These are phyloP conservation scores for Drosophila aff. DNA, from an alignment of 1,140 invertebrate species.

Conservation along the genomic window DNA sequence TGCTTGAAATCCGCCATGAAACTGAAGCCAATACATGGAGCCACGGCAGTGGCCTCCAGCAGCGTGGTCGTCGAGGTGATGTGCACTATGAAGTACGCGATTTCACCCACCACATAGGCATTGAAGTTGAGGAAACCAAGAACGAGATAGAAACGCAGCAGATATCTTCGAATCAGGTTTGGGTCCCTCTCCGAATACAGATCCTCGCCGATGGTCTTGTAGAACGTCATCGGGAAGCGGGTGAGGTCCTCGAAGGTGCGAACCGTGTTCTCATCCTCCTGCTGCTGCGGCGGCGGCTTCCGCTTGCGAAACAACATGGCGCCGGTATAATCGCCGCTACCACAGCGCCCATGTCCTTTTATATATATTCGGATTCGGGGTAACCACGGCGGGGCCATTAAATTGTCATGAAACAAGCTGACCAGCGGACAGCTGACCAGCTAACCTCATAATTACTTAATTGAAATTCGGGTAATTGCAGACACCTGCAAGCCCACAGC, in stretches of 20 bases:
- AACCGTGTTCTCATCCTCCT: constrained; percentile 21
- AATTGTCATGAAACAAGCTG: constrained; percentile 53
- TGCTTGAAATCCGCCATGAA: constrained; percentile 79
- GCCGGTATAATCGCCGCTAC: neutral
- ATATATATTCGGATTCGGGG: constrained; percentile 24
- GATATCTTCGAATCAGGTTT: constrained; percentile 51
- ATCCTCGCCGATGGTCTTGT: constrained; percentile 78
- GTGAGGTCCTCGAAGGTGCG: constrained; percentile 68
- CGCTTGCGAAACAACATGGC: constrained; percentile 53
- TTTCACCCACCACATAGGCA: constrained; percentile 69
- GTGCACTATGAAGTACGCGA: constrained; percentile 71
- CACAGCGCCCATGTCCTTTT: constrained; percentile 6
- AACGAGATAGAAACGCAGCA: constrained; percentile 57
- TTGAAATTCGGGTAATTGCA: constrained; percentile 54
- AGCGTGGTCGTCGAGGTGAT: constrained; percentile 68
- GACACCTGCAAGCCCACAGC: constrained; percentile 53
- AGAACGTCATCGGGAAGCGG: constrained; percentile 61
- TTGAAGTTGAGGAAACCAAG: constrained; percentile 72
- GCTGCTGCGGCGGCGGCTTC: constrained; percentile 26
- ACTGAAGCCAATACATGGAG: constrained; percentile 72
- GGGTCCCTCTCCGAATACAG: constrained; percentile 64
- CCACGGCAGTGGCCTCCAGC: constrained; percentile 70
- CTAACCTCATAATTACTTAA: constrained; percentile 49
- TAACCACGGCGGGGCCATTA: constrained; percentile 33
- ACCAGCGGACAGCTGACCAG: constrained; percentile 1